Base-by-base conservation (phyloP, 1,140 invertebrate species). In the Brachionus manjavacas region DNA sequence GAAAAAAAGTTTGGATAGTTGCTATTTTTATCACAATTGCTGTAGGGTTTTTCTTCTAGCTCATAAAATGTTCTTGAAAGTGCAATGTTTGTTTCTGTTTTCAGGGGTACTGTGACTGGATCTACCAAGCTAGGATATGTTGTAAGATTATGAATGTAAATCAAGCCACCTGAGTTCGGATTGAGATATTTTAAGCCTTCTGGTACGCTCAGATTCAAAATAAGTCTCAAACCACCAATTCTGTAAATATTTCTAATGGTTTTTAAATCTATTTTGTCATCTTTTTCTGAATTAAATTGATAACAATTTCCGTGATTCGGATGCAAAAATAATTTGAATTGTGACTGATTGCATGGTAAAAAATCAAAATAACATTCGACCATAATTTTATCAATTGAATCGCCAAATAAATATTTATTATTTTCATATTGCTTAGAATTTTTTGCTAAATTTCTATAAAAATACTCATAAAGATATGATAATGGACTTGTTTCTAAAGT, bases 231-330 rank as follows among this genome's bases (percentile, higher is more conserved):
- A 39, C 43, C 43, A 14, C 12, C 28, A 39, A 16, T 14, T 41
- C 68, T 11, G 1, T 41, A n/a, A 12, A 16, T 1, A n/a, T 4
- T 41, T 0, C 0, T 20, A 12, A 16, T 7, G 3, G 9, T 12
- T 39, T 8, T 39, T 9, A 72, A n/a, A 39, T 35, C 28, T 72
- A 0, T 7, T 72, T 14, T 3, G 14, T 41, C 20, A 7, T 35
- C 68, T 2, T 72, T n/a, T 16, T 46, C 76, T 1, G 76, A 80
- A 64, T 80, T 80, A 3, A 80, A 80, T 80, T 55, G 76, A 8
- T 35, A 80, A 28, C 76, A 80, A 64, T 80, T 80, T 31, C 76
- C 76, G 41, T 80, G 7, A 3, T 49, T 52, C 12, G 9, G 14
- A 52, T 80, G 76, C 1, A 0, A 80, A 52, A 28, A 31, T 9